phyloP scores from a whole-genome alignment of 2,797 vertebrate species.

The Alosa sapidissima region DNA sequence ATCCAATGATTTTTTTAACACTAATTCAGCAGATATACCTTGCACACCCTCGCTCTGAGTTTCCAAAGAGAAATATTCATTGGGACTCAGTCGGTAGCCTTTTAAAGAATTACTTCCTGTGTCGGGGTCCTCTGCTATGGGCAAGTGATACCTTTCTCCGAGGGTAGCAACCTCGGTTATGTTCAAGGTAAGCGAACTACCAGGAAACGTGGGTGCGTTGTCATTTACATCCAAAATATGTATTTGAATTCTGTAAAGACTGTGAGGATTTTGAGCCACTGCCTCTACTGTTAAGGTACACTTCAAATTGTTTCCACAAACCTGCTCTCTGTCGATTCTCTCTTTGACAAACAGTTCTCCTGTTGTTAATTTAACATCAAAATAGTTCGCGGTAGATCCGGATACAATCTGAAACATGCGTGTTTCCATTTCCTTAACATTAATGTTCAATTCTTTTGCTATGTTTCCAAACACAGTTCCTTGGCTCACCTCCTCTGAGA shows the following conservation, averaged over 20 bases:
- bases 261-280: constrained; percentile 69
- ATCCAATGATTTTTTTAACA: constrained; percentile 75
- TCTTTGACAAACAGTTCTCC: constrained; percentile 66
- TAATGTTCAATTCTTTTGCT: constrained; percentile 70
- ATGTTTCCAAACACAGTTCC: constrained; percentile 74
- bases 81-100: constrained; percentile 69
- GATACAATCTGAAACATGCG: constrained; percentile 68
- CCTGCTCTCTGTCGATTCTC: constrained; percentile 64
- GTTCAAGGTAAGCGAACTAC: constrained; percentile 49
- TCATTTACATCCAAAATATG: constrained; percentile 71
- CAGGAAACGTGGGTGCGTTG: constrained; percentile 61
- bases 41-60: constrained; percentile 66
- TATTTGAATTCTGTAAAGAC: constrained; percentile 70
- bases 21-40: constrained; percentile 64
- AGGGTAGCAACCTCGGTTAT: constrained; percentile 63
- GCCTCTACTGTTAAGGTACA: constrained; percentile 73
- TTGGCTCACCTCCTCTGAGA: constrained; percentile 75
- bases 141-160: constrained; percentile 70
- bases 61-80: constrained; percentile 69
- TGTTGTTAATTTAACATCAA: constrained; percentile 65
- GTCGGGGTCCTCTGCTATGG: constrained; percentile 72
- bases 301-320: constrained; percentile 59
- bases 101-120: constrained; percentile 73
- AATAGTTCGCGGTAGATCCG: constrained; percentile 65
- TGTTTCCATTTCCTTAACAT: constrained; percentile 58